phyloP scores from a whole-genome alignment of 92 coral and sea anemone genomes.

The Desmophyllum pertusum region DNA sequence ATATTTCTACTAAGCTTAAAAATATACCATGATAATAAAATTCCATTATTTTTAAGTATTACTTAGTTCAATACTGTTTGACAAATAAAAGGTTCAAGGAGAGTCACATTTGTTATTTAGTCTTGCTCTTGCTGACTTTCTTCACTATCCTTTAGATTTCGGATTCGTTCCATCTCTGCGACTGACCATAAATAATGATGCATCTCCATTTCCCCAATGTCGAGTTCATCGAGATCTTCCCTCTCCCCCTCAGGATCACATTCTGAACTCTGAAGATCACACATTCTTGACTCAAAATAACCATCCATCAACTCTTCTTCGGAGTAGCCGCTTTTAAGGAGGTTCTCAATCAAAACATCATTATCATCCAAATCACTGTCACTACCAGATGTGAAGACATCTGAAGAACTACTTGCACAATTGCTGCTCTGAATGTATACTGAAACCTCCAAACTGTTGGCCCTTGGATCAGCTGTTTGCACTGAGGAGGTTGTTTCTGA shows the following conservation, averaged over 20 bases:
- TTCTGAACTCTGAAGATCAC: constrained; percentile 15
- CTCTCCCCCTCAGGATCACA: constrained; percentile 58
- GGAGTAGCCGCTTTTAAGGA: constrained; percentile 56
- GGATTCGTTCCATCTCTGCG: constrained; percentile 43
- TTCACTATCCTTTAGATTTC: not conserved
- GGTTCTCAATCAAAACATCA: constrained; percentile 58
- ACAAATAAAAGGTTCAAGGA: no score
- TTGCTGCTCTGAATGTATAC: not conserved
- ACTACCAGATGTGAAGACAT: not conserved
- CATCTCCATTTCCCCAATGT: constrained; percentile 70
- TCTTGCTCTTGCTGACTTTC: not conserved
- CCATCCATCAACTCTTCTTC: constrained; percentile 68
- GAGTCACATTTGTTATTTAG: no score
- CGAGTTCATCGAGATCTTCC: constrained; percentile 72
- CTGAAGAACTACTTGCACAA: not conserved
- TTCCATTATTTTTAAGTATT: no score
- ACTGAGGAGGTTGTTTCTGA: not conserved
- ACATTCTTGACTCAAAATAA: constrained; percentile 61
- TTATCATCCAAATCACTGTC: constrained; percentile 16
- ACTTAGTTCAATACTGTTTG: no score
- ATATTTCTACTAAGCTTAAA: no score
- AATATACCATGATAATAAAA: no score
- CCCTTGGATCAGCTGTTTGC: not conserved
- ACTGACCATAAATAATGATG: constrained; percentile 60
- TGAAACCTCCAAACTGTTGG: not conserved